Conservation (phyloP, 1,140 invertebrate species). For the Vollenhovia emeryi region DNA sequence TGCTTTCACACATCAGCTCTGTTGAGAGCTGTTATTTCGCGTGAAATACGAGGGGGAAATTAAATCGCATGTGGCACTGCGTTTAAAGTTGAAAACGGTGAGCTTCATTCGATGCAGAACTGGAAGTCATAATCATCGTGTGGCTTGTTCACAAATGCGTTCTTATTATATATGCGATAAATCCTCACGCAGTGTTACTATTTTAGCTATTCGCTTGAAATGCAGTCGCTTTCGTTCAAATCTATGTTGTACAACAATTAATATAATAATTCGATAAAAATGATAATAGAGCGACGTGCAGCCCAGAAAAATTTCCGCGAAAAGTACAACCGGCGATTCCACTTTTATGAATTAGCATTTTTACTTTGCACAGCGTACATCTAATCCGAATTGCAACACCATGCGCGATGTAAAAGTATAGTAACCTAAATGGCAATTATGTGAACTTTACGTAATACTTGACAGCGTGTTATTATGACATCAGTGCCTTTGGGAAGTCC, state of each 20-base stretch:
- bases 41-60: not conserved
- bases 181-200: too few species aligned
- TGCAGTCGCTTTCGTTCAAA: not conserved
- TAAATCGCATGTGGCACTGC: not conserved
- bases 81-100: conserved; percentile 32
- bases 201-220: not conserved
- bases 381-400: not conserved
- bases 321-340: too few species aligned
- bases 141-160: not conserved
- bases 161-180: not conserved
- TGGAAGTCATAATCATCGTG: not conserved
- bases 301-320: not conserved
- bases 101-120: not conserved
- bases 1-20: conserved; percentile 20
- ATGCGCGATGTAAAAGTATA: not conserved
- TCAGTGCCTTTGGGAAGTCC: not conserved
- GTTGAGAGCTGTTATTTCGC: not conserved
- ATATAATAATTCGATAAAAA: not conserved
- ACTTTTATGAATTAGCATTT: not conserved
- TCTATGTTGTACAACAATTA: not conserved
- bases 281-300: not conserved
- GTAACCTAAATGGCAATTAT: conserved; percentile 1
- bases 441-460: not conserved
- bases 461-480: not conserved
- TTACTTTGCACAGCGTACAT: not conserved